Percentiles rank a stretch among this genome's conserved stretches.
Conservation (phyloP, 2,888 invertebrate species). For the Synergus laeviventris region DNA sequence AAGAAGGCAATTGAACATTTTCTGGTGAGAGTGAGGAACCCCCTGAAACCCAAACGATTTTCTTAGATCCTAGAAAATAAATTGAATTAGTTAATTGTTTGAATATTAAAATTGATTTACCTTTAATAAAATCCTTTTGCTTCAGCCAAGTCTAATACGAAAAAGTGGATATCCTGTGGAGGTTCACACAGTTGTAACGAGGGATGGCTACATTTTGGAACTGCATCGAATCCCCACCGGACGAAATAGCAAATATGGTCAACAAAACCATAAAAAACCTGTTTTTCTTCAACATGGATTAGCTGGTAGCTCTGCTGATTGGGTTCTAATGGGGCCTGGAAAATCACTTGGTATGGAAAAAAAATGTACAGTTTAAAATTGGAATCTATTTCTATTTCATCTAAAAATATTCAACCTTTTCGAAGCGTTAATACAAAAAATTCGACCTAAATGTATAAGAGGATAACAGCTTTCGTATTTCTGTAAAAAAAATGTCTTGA, state of each 20-base stretch:
- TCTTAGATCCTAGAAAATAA: no score
- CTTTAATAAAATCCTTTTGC: neutral
- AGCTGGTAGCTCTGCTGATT: slow-evolving; percentile 82
- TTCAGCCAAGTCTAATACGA: slow-evolving; percentile 67
- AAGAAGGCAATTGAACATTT: no score
- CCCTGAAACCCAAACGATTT: no score
- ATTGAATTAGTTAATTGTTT: no score
- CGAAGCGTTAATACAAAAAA: neutral
- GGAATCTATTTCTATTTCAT: no score
- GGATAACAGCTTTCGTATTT: neutral
- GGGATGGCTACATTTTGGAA: slow-evolving; percentile 77
- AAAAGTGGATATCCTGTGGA: slow-evolving; percentile 77
- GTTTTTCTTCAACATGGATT: slow-evolving; percentile 81
- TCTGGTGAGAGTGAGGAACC: no score
- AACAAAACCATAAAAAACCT: slow-evolving; percentile 59
- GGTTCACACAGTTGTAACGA: slow-evolving; percentile 73
- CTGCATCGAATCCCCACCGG: slow-evolving; percentile 77
- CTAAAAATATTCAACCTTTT: neutral
- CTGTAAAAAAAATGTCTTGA: neutral
- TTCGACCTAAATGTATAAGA: neutral
- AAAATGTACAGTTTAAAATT: neutral
- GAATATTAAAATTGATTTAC: no score
- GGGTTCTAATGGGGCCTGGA: slow-evolving; percentile 83
- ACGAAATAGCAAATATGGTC: slow-evolving; percentile 51
- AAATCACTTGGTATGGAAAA: slow-evolving; percentile 79